These are phyloP conservation scores for Rhizoglyphus robini DNA, from an alignment of 1,140 invertebrate genomes.

Conservation along the genomic window DNA sequence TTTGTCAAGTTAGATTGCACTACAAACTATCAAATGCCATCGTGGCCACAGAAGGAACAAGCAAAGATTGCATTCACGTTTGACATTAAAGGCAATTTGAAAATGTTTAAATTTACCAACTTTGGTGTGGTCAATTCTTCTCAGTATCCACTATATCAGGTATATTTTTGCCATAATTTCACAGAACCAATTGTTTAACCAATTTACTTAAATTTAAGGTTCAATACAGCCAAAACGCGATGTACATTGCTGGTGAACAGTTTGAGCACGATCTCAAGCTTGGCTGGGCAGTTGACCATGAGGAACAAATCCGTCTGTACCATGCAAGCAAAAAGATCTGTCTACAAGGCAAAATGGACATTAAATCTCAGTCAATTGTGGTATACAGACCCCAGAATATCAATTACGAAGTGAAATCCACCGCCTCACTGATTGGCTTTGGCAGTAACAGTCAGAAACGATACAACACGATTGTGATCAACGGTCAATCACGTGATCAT, in stretches of 20 bases:
- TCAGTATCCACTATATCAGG: neutral
- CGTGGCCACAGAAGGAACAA: neutral
- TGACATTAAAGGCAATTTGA: neutral
- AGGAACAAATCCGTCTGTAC: constrained; percentile 7
- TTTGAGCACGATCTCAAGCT: constrained; percentile 18
- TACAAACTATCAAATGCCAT: constrained; percentile 5
- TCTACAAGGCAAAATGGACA: neutral
- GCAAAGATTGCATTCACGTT: neutral
- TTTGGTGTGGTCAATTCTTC: constrained; percentile 5
- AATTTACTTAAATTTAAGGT: neutral
- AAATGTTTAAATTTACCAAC: neutral
- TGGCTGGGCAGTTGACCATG: neutral
- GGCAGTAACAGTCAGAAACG: neutral
- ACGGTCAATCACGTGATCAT: neutral
- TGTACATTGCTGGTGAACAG: neutral
- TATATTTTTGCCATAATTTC: neutral
- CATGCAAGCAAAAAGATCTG: neutral
- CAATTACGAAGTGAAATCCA: constrained; percentile 15
- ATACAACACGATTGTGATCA: neutral
- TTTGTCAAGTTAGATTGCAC: neutral
- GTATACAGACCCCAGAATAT: neutral
- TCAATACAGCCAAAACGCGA: neutral
- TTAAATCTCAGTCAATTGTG: neutral
- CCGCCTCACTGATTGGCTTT: neutral
- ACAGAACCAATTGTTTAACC: too few relatives aligned